A percentile compares a stretch with the other conserved stretches of the same genome.
phyloP scores from a whole-genome alignment of 2,113 vertebrate genomes.

The Sinocyclocheilus rhinocerous region DNA sequence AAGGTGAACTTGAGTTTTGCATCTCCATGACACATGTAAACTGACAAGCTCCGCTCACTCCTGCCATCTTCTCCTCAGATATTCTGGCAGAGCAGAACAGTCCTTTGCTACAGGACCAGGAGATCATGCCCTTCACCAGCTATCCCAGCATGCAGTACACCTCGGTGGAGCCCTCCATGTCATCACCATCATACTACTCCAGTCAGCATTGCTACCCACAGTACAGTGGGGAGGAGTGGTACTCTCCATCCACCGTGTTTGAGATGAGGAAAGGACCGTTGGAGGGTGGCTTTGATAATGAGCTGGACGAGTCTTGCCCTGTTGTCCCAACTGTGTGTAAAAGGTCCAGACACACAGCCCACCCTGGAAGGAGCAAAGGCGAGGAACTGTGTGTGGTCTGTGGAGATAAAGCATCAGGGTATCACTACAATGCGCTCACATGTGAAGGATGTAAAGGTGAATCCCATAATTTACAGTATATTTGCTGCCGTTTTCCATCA shows the following conservation, averaged over 20 bases:
- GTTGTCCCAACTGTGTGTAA: slow-evolving; percentile 77
- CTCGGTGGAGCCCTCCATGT: slow-evolving; percentile 82
- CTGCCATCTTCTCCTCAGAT: slow-evolving; percentile 72
- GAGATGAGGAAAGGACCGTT: slow-evolving; percentile 86
- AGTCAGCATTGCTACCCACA: slow-evolving; percentile 85
- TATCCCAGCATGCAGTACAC: slow-evolving; percentile 84
- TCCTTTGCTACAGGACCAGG: slow-evolving; percentile 84
- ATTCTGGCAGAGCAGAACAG: slow-evolving; percentile 85
- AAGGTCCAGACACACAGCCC: slow-evolving; percentile 79
- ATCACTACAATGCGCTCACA: slow-evolving; percentile 97
- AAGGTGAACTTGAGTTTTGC: slow-evolving; percentile 44
- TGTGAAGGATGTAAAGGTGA: slow-evolving; percentile 99
- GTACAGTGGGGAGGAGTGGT: slow-evolving; percentile 91
- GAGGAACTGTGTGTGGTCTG: slow-evolving; percentile 95
- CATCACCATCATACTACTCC: slow-evolving; percentile 85
- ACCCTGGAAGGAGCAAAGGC: slow-evolving; percentile 84
- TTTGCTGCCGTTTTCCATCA: neutral
- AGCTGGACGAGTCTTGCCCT: slow-evolving; percentile 76
- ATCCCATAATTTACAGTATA: neutral
- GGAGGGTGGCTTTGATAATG: slow-evolving; percentile 80
- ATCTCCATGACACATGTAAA: slow-evolving; percentile 39
- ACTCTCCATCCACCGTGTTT: slow-evolving; percentile 81
- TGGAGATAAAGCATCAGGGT: slow-evolving; percentile 69
- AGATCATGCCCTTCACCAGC: slow-evolving; percentile 81
- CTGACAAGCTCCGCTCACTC: slow-evolving; percentile 45